These are phyloP conservation scores for Rhizoglyphus robini DNA, from an alignment of 1,140 invertebrate genomes.

Conservation along the genomic window DNA sequence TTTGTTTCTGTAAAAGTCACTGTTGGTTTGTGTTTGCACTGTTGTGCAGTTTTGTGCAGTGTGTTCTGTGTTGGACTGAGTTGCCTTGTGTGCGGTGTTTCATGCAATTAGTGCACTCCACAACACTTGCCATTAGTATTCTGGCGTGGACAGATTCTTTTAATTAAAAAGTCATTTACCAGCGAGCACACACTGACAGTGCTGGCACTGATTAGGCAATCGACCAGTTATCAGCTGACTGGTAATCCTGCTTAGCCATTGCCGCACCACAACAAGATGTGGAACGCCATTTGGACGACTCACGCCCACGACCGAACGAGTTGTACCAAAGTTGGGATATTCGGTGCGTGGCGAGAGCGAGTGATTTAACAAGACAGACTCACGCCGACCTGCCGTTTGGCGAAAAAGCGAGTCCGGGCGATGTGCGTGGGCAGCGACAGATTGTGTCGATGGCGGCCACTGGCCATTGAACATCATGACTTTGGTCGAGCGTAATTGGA, in stretches of 20 bases:
- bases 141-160: background rate
- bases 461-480: slow-evolving; percentile 7
- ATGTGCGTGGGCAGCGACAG: background rate
- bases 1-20: background rate
- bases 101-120: no score
- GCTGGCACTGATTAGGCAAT: background rate
- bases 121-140: background rate
- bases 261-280: no score
- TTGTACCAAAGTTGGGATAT: no score
- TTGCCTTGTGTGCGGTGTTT: no score
- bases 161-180: slow-evolving; percentile 10
- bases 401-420: no score
- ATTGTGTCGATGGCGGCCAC: background rate
- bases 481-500: background rate
- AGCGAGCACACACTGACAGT: slow-evolving; percentile 1
- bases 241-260: no score
- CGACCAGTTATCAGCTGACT: no score
- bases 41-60: background rate
- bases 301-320: no score
- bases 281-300: no score
- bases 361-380: no score
- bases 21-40: background rate
- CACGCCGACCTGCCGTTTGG: no score
- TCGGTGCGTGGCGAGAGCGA: no score
- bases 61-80: background rate